Percentiles rank a stretch among this genome's conserved stretches.
These are phyloP conservation scores for Chaetodon auriga DNA, from an alignment of 2,113 vertebrate genomes.

Conservation along the genomic window DNA sequence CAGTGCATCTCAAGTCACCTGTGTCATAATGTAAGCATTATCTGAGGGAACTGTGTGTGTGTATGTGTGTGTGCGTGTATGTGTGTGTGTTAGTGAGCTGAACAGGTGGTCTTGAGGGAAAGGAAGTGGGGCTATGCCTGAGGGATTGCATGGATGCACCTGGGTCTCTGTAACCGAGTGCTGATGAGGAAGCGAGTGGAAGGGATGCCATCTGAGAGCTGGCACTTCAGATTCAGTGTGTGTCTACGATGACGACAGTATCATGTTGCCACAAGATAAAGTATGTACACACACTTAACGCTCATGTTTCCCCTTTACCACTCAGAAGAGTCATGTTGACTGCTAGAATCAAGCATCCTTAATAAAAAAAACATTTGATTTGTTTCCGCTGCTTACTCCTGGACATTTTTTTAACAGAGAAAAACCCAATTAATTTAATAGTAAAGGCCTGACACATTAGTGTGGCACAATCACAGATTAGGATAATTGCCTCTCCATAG, in stretches of 20 bases:
- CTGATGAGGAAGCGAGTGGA: constrained; percentile 58
- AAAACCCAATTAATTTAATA: constrained; percentile 47
- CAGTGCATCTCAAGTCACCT: constrained; percentile 54
- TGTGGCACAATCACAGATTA: constrained; percentile 55
- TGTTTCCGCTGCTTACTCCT: constrained; percentile 4
- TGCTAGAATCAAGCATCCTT: constrained; percentile 22
- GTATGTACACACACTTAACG: constrained; percentile 6
- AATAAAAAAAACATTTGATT: constrained; percentile 6
- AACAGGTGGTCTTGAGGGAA: constrained; percentile 68
- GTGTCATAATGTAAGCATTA: constrained; percentile 42
- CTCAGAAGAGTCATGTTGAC: constrained; percentile 15
- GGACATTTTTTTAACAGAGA: background rate
- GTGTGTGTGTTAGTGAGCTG: constrained; percentile 31
- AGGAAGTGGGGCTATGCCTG: constrained; percentile 20
- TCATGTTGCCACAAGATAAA: constrained; percentile 27
- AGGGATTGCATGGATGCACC: constrained; percentile 61
- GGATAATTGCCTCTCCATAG: constrained; percentile 70
- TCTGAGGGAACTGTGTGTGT: constrained; percentile 8
- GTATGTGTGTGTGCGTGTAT: constrained; percentile 2
- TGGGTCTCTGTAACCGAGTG: constrained; percentile 62
- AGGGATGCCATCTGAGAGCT: constrained; percentile 69
- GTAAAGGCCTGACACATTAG: constrained; percentile 48
- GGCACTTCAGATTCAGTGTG: constrained; percentile 58
- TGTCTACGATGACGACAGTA: constrained; percentile 20
- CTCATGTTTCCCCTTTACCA: background rate